A percentile compares a stretch with the other conserved stretches of the same genome.
Conservation (phyloP, 2,113 vertebrate species). For the Felis chaus region DNA sequence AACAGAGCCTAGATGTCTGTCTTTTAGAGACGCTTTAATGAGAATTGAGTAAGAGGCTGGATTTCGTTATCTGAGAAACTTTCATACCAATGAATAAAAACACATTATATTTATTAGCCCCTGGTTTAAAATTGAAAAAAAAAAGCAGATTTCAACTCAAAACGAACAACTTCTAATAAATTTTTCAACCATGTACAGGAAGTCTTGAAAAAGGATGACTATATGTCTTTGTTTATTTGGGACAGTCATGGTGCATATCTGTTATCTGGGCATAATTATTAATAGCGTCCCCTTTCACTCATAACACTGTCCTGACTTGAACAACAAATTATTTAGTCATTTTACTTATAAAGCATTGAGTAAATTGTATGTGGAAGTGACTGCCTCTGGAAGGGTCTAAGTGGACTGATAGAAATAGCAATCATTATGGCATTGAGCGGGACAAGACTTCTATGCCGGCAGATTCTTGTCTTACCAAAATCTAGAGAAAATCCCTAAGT, state of each 20-base stretch:
- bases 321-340: not conserved
- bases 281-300: not conserved
- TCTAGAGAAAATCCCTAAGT: not conserved
- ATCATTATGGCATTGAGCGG: not conserved
- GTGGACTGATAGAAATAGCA: not conserved
- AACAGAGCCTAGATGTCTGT: not conserved
- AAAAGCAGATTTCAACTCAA: not conserved
- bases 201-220: not conserved
- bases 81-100: not conserved
- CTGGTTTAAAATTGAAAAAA: not conserved
- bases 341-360: not conserved
- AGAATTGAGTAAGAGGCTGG: not conserved
- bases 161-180: not conserved
- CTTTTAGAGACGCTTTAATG: not conserved
- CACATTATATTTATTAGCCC: not conserved
- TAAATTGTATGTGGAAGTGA: not conserved
- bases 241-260: not conserved
- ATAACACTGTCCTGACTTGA: not conserved
- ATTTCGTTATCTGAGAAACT: not conserved
- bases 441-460: not conserved
- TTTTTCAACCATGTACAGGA: not conserved
- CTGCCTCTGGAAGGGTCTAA: not conserved
- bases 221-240: not conserved
- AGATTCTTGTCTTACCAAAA: not conserved
- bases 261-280: not conserved